These are phyloP conservation scores for Tolypeutes matacus DNA, from an alignment of 2,797 vertebrate species.

Conservation along the genomic window DNA sequence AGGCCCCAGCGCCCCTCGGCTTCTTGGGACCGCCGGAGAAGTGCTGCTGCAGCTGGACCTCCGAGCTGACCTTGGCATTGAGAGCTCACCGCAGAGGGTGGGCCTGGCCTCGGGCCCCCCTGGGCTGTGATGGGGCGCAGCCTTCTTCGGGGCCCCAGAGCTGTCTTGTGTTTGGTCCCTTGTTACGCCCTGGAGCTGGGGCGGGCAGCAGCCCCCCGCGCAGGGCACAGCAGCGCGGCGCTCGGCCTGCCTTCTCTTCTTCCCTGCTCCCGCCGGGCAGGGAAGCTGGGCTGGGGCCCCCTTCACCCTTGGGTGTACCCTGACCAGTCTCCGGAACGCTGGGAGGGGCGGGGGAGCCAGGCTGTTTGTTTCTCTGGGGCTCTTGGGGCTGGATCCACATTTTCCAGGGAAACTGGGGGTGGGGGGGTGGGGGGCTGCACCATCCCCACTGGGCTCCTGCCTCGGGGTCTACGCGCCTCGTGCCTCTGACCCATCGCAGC, in stretches of 20 bases:
- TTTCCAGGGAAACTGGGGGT: slow-evolving; percentile 82
- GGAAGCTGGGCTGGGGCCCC: slow-evolving; percentile 69
- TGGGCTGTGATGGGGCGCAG: slow-evolving; percentile 32
- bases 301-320: slow-evolving; percentile 71
- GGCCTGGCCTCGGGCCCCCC: slow-evolving; percentile 94
- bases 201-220: slow-evolving; percentile 93
- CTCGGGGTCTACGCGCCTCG: slow-evolving; percentile 94
- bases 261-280: slow-evolving; percentile 87
- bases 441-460: slow-evolving; percentile 84
- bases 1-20: slow-evolving; percentile 91
- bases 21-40: slow-evolving; percentile 97
- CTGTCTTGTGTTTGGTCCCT: slow-evolving; percentile 99
- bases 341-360: slow-evolving; percentile 82
- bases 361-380: slow-evolving; percentile 84
- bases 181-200: slow-evolving; percentile 96
- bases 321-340: slow-evolving; percentile 75
- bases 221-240: slow-evolving; percentile 93
- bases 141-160: slow-evolving; percentile 95
- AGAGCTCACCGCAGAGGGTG: slow-evolving; percentile 99
- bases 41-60: slow-evolving; percentile 97
- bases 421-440: neutral
- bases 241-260: slow-evolving; percentile 90
- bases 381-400: slow-evolving; percentile 17
- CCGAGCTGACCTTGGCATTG: slow-evolving; percentile 97
- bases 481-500: slow-evolving; percentile 96